These are phyloP conservation scores for Jaculus jaculus DNA, from an alignment of 2,113 vertebrate genomes.

Conservation along the genomic window DNA sequence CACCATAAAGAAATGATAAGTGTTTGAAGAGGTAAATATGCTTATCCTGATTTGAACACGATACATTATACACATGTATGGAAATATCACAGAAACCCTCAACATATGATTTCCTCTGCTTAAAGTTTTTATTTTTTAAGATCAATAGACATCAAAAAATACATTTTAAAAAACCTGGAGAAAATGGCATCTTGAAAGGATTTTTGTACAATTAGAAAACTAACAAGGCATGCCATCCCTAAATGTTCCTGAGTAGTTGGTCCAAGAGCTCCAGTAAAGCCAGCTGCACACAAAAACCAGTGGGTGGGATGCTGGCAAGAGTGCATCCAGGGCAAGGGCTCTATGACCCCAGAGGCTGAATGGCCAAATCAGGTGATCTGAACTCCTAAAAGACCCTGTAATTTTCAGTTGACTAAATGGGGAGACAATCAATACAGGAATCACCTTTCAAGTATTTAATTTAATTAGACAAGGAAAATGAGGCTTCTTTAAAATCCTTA, in stretches of 20 bases:
- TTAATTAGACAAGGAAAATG: slow-evolving; percentile 88
- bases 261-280: neutral
- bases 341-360: slow-evolving; percentile 62
- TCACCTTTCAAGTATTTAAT: slow-evolving; percentile 83
- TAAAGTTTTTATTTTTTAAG: no score
- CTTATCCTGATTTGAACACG: neutral
- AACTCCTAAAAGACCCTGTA: slow-evolving; percentile 59
- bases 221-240: neutral
- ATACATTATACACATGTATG: neutral
- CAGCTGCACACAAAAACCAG: neutral
- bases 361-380: neutral
- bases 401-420: slow-evolving; percentile 62
- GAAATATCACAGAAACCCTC: neutral
- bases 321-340: neutral
- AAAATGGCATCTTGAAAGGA: neutral
- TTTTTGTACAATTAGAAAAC: neutral
- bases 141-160: neutral
- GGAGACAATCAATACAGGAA: slow-evolving; percentile 67
- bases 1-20: neutral
- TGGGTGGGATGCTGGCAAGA: neutral
- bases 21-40: neutral
- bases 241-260: neutral
- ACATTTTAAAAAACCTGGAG: neutral
- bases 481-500: slow-evolving; percentile 82
- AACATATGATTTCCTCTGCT: neutral